These are phyloP conservation scores for Vombatus ursinus DNA, from an alignment of 2,113 vertebrate genomes.

Conservation along the genomic window DNA sequence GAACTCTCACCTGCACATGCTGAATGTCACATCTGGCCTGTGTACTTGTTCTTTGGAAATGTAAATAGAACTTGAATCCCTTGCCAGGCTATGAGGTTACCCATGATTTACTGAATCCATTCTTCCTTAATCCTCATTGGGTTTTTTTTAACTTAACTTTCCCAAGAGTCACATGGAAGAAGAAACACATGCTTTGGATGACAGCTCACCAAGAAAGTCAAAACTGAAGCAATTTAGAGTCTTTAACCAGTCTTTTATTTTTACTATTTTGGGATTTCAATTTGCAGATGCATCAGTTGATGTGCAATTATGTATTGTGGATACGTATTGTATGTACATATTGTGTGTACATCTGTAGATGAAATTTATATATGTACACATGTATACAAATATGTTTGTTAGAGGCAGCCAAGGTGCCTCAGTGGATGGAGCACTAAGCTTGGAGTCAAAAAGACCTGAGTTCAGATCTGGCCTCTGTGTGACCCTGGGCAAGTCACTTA, in stretches of 20 bases:
- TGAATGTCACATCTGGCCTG: background rate
- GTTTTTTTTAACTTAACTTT: background rate
- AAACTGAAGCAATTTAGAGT: background rate
- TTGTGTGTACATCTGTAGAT: background rate
- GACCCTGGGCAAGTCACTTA: background rate
- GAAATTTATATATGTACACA: background rate
- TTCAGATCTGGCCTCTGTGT: background rate
- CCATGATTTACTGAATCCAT: background rate
- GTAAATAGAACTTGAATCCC: background rate
- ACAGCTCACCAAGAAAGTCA: background rate
- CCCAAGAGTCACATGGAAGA: background rate
- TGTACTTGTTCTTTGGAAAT: background rate
- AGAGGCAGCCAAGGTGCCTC: background rate
- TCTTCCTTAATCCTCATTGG: background rate
- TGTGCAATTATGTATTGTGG: background rate
- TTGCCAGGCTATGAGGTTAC: background rate
- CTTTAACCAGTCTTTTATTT: background rate
- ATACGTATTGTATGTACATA: no score
- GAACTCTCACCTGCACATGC: background rate
- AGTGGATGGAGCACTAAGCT: background rate
- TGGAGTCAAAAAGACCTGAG: background rate
- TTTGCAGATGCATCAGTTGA: background rate
- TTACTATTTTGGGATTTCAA: background rate
- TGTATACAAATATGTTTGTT: background rate
- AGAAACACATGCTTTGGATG: background rate